phyloP scores from a whole-genome alignment of 2,797 vertebrate species.

The Darevskia mixta region DNA sequence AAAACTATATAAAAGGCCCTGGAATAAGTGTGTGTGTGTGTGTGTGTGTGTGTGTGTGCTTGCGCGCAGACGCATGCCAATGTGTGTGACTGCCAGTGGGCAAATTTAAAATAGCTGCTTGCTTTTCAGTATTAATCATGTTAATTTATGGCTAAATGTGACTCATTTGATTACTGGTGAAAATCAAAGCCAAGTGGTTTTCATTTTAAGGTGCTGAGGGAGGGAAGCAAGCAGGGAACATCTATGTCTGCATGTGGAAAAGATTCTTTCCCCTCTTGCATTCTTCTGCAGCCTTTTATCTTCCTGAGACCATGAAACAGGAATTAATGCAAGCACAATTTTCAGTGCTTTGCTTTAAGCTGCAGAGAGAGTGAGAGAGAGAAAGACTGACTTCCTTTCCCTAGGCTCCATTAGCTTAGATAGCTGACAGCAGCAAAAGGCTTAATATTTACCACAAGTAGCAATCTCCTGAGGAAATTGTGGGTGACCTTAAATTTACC shows the following conservation, averaged over 20 bases:
- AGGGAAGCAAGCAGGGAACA: constrained; percentile 21
- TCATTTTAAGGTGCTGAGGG: constrained; percentile 10
- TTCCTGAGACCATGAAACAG: constrained; percentile 47
- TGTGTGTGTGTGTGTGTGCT: neutral
- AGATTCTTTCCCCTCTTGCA: constrained; percentile 28
- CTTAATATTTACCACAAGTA: constrained; percentile 48
- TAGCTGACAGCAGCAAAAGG: constrained; percentile 46
- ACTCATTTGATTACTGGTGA: constrained; percentile 57
- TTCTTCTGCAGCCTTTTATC: constrained; percentile 57
- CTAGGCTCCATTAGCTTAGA: constrained; percentile 53
- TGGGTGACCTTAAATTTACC: constrained; percentile 46
- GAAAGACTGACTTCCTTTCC: constrained; percentile 31
- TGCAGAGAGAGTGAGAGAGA: constrained; percentile 24
- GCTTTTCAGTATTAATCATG: constrained; percentile 62
- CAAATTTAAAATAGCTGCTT: constrained; percentile 65
- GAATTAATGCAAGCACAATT: constrained; percentile 51
- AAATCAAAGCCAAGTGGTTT: constrained; percentile 62
- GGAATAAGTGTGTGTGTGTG: constrained; percentile 39
- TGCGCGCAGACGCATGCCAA: too few relatives aligned
- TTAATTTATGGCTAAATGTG: constrained; percentile 69
- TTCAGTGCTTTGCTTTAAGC: constrained; percentile 42
- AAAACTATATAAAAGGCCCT: constrained; percentile 30
- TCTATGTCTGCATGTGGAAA: constrained; percentile 30
- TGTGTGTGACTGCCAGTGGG: constrained; percentile 47
- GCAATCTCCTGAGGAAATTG: constrained; percentile 42